Percentiles rank a stretch among this genome's conserved stretches.
Conservation (phyloP, 1,140 invertebrate species). For the Drosophila varians region DNA sequence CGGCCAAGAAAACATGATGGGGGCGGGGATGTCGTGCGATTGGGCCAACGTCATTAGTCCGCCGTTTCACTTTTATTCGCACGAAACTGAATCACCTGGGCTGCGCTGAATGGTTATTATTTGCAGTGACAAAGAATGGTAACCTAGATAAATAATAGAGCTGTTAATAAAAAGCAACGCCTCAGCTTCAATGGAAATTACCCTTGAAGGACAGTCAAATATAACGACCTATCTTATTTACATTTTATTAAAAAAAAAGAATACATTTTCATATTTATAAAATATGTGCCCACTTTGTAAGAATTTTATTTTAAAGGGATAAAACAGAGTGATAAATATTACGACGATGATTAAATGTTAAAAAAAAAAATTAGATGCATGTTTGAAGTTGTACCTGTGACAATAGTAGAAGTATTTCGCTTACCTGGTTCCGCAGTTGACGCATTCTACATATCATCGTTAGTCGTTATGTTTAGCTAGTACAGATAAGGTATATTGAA, state of each 20-base stretch:
- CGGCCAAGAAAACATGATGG: not conserved
- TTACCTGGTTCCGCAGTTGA: conserved; percentile 3
- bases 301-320: too few species aligned
- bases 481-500: conserved; percentile 42
- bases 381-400: not conserved
- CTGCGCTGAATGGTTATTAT: not conserved
- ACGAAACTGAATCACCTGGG: conserved; percentile 46
- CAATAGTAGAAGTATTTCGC: conserved; percentile 1
- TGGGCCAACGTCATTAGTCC: conserved; percentile 15
- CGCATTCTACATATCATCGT: conserved; percentile 21
- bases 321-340: too few species aligned
- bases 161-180: not conserved
- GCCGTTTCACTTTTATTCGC: conserved; percentile 68
- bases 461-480: conserved; percentile 31
- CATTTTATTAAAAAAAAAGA: too few species aligned
- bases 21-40: conserved; percentile 1
- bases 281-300: too few species aligned
- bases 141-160: conserved; percentile 8
- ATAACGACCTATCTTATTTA: too few species aligned
- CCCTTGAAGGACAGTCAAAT: not conserved
- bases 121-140: conserved; percentile 5
- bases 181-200: not conserved
- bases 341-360: too few species aligned
- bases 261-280: too few species aligned
- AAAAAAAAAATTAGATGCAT: not conserved